Evolutionary conservation across 1,140 invertebrate genomes (phyloP), one percentile per base, ranked within the genome.

Genomic region (Drosophila ambigua): DNA sequence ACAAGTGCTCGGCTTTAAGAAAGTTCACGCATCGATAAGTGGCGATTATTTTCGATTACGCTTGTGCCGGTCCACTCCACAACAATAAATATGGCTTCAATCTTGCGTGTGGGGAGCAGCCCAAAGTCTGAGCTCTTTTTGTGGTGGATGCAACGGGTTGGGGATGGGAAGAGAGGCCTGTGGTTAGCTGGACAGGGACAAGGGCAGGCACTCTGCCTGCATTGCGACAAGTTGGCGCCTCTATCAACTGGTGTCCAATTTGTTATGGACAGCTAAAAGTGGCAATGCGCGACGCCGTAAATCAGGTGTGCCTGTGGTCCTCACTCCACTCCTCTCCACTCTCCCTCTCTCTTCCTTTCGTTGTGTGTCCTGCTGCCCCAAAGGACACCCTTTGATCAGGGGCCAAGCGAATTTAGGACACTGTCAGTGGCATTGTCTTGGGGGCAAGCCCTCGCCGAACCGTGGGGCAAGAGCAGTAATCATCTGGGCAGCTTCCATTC

Each of bases 201-300:
- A 20, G 62, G 73, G 35, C 1, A 39, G 35, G 35, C 31, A 35
- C 68, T 49, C 52, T 65, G 63, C 73, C 82, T 87, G 82, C 82
- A 85, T 67, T 85, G 82, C 82, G 82, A 85, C 82, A 85, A 87
- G 83, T 87, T 75, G 79, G 62, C 49, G 50, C 61, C 62, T 72
- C 83, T 77, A 88, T 87, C 82, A 87, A 87, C 83, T 87, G 83
- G 82, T 87, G 83, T 87, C 82, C 82, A 87, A 87, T 87, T 87
- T 88, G 78, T 79, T 87, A 88, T 79, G 78, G 82, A 71, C 83
- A 82, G 82, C 79, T 87, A 87, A 78, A 79, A 87, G 87, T 87
- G 78, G 83, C 82, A 63, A 68, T 76, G 74, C 82, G 79, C 71
- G 82, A 45, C 65, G 55, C 55, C 66, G 81, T 87, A 87, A 87